Evolutionary conservation across 2,113 vertebrate species (phyloP), one percentile per base, ranked within the genome.

Genomic region (Platycercus adscitus): DNA sequence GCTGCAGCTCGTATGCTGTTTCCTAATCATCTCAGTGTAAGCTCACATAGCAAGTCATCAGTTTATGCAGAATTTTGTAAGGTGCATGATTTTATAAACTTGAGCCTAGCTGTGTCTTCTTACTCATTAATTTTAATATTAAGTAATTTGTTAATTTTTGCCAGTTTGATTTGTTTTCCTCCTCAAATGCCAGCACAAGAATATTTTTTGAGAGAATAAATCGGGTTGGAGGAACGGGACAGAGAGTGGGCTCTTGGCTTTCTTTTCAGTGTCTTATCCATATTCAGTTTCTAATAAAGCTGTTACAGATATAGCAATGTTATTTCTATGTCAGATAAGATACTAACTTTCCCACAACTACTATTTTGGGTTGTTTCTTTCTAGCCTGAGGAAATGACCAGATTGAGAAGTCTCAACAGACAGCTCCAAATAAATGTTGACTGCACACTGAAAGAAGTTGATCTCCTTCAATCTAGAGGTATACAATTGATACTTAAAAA

Each of bases 401-500:
- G 99, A 98, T 98, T 99, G 95, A 98, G 99, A 96, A 98, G 98
- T 94, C 98, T 99, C 92, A 99, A 99, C 98, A 98, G 99, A 98
- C 98, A 99, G 96, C 99, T 99, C 91, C 99, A 99, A 98, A 99
- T 99, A 98, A 99, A 99, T 98, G 99, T 99, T 97, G 99, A 99
- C 98, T 99, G 99, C 98, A 99, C 99, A 92, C 97, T 99, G 98
- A 99, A 99, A 98, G 99, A 99, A 98, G 99, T 98, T 44, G 99
- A 99, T 98, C 98, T 99, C 91, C 98, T 99, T 98, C 99, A 99
- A 86, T 99, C 99, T 87, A 98, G 98, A 99, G 99, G 99, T 99
- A 98, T 75, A 90, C 71, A 97, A 93, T 83, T 90, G 52, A 95
- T 94, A 85, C 81, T 8, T 2, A 13, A 75, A 93, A 97, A 89